These are phyloP conservation scores for Valencia hispanica DNA, from an alignment of 2,797 vertebrate species.

Conservation along the genomic window DNA sequence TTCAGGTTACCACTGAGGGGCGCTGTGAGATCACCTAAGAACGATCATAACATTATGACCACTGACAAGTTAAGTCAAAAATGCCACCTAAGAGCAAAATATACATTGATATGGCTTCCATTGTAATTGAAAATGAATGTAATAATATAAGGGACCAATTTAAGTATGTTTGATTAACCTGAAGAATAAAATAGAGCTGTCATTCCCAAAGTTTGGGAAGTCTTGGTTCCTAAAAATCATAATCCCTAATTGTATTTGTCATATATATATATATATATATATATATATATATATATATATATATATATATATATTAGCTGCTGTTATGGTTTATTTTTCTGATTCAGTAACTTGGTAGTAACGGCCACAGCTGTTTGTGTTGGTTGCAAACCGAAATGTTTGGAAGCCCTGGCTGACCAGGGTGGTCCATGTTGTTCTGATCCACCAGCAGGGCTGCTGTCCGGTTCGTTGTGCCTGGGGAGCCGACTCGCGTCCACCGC, in stretches of 20 bases:
- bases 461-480: no score
- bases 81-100: neutral
- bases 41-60: neutral
- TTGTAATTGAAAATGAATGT: neutral
- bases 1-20: constrained; percentile 49
- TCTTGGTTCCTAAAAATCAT: neutral
- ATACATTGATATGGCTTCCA: neutral
- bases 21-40: constrained; percentile 38
- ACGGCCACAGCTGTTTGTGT: neutral
- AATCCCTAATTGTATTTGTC: no score
- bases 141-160: neutral
- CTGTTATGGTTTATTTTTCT: neutral
- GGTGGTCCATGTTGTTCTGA: neutral
- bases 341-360: neutral
- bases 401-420: neutral
- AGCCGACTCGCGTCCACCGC: no score
- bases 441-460: neutral
- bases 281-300: no score
- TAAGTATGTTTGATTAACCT: neutral
- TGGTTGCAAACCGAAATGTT: neutral
- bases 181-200: neutral
- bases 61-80: neutral
- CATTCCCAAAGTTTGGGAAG: neutral
- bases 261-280: no score
- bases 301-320: neutral